Conservation (phyloP, 2,113 vertebrate species). For the Rhinolophus sinicus region DNA sequence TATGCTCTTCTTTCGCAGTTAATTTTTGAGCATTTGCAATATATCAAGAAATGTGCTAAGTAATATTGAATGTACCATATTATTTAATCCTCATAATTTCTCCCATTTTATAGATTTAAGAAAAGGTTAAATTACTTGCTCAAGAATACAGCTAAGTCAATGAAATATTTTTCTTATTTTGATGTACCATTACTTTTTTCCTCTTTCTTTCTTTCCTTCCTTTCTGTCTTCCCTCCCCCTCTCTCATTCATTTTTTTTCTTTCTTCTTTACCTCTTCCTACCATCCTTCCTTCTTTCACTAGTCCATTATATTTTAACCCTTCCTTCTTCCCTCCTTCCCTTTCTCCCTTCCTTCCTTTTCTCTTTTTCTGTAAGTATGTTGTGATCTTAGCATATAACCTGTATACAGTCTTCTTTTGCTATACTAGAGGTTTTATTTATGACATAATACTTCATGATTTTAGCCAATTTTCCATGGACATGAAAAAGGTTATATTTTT, state of each 20-base stretch:
- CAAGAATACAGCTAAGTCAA: fast-evolving
- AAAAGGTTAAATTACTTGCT: not conserved
- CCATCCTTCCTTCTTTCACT: not conserved
- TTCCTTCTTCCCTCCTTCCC: too few relatives aligned
- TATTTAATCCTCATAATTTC: not conserved
- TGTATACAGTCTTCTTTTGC: not conserved
- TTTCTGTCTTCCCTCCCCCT: too few relatives aligned
- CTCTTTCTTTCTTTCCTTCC: not conserved
- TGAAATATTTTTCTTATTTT: not conserved
- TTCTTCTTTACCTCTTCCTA: not conserved
- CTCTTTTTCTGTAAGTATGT: not conserved
- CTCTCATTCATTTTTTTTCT: too few relatives aligned
- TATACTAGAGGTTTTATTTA: not conserved
- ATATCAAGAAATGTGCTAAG: not conserved
- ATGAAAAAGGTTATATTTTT: not conserved
- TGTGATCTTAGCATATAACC: not conserved
- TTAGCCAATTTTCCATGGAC: not conserved
- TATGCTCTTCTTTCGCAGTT: not conserved
- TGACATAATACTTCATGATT: not conserved
- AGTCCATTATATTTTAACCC: not conserved
- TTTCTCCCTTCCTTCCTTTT: too few relatives aligned
- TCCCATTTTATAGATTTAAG: not conserved
- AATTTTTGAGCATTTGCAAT: not conserved
- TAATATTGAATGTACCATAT: not conserved
- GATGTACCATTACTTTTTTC: not conserved